Base-by-base conservation (phyloP, 1,140 invertebrate species). In the Chrysopa pallens region DNA sequence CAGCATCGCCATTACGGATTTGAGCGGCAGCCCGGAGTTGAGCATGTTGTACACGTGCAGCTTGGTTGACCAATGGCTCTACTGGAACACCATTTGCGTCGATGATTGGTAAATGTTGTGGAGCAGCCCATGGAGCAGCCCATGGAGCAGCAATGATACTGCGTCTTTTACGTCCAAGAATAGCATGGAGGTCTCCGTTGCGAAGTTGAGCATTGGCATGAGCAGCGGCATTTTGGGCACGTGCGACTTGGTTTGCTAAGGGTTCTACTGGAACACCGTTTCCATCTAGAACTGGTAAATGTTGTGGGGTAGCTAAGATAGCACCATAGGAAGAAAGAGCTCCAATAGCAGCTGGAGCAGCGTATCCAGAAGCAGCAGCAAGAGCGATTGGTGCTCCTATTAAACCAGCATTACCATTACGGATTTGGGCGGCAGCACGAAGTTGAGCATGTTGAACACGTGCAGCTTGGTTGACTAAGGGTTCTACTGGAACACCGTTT, bases 391-490 rank as follows among this genome's bases (percentile, higher is more conserved):
- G 31, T 33, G n/a, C 31, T 33, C 8, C 31, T 9, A 9, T 4
- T 33, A 23, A 23, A 23, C 2, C 17, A 23, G 17, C 17, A 23
- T 23, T 5, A 23, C 57, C 52, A 29, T 63, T 58, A 23, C 60
- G 56, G 33, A 56, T 53, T 39, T 56, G 53, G 1, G 63, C 67
- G 44, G 65, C 67, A 12, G 69, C 67, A 40, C 63, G 64, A 47
- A 70, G 58, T 6, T 69, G 64, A 55, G 68, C 70, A 49, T 73
- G 71, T 8, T 64, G 57, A 2, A 68, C 67, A 48, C 71, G 72
- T 23, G 71, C 72, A 33, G 66, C 64, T 42, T 68, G 62, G 5
- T 73, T 71, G 48, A 72, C 72, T 37, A 68, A 60, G 2, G 69
- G 72, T 47, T 74, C 70, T 1, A 70, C 57, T 27, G 69, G 68